Evolutionary conservation across 2,113 vertebrate genomes (phyloP).

Genomic region (Bos taurus): DNA sequence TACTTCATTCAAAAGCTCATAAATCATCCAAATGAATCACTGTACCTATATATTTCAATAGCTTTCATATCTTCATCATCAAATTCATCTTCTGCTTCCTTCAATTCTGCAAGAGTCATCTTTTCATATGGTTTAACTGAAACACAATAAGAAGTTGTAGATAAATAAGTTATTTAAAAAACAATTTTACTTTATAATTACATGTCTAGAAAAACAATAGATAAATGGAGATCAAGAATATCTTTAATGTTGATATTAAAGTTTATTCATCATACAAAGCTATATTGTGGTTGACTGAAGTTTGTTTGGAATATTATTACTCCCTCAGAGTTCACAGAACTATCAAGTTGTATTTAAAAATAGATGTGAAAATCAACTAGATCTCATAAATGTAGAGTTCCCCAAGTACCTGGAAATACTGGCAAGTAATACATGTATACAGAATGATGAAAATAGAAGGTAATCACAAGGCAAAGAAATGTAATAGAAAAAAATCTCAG

Average conservation of each 20-base stretch:
- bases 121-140: slow-evolving; percentile 77
- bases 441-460: background rate
- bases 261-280: background rate
- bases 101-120: slow-evolving; percentile 72
- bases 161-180: background rate
- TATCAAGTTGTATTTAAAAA: background rate
- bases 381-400: background rate
- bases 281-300: background rate
- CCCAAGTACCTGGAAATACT: background rate
- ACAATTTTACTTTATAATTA: background rate
- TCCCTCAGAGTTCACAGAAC: background rate
- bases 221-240: background rate
- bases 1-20: background rate
- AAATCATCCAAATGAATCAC: background rate
- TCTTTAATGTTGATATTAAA: background rate
- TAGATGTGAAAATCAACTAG: background rate
- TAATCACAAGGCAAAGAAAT: background rate
- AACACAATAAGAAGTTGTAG: slow-evolving; percentile 39
- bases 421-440: background rate
- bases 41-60: slow-evolving; percentile 76
- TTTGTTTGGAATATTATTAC: background rate
- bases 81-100: slow-evolving; percentile 79
- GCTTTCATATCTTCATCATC: slow-evolving; percentile 78
- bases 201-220: background rate
- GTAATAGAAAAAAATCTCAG: background rate